Base-by-base conservation (phyloP, 2,888 invertebrate genomes). In the Cephalotes varians region DNA sequence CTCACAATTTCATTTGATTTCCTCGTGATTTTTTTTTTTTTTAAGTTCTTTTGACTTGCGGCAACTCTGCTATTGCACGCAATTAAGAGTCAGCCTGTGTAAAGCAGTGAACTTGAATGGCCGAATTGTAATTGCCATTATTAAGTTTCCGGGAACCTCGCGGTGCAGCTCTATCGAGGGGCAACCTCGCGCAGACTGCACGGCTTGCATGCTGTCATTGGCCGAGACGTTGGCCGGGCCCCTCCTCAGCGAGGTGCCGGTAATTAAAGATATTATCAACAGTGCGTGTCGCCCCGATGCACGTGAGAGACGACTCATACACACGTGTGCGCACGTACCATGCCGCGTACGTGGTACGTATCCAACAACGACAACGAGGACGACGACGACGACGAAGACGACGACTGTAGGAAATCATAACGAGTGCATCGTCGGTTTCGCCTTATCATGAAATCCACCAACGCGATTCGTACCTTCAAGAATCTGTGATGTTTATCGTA, bases 261-360 rank as follows among this genome's bases (percentile, higher is more conserved):
- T 93, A 93, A 93, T 93, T 93, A 93, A 93, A 93, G 93, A 93
- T 93, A 93, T 92, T 93, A 93, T 93, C 93, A 90, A 86, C 89
- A 90, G 91, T 93, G 93, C 93, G 93, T 93, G 93, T 93, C 93
- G 92, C 91, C 91, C 77, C 82, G 87, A 83, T 86, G 77, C 85
- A 80, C 83, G 85, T 85, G 85, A 85, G 85, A 83, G 80, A 71
- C 83, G 80, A 83, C 80, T 73, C 62, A 25, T 54, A 49, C 83
- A 81, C 67, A 77, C 67, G 69, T 44, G 77, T 34, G 85, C 77
- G 73, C 67, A 71, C 82, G 54, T 71, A 77, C 60, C 58, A 67
- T 79, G 67, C 58, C 60, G 21, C 77, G 76, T 81, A 79, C 82
- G 62, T 86, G 87, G 87, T 87, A 87, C 86, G 84, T 79, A 83